Conservation (phyloP, 2,888 invertebrate species). For the Toxonevra muliebris region DNA sequence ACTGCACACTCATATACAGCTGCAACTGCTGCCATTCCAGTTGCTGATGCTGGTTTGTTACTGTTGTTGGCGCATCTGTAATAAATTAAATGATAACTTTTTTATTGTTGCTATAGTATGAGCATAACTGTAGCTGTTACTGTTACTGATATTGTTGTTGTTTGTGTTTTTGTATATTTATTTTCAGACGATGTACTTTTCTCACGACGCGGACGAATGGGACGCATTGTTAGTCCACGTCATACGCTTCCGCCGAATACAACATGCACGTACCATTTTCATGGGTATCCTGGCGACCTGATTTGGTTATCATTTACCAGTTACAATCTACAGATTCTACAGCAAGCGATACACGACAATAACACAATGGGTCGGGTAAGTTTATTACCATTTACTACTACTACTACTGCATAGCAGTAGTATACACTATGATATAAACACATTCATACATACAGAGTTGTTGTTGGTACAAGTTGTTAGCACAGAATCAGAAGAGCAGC, state of each 20-base stretch:
- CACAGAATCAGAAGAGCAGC: no score
- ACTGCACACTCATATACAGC: no score
- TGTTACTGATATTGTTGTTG: no score
- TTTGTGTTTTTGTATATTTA: no score
- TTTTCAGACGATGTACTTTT: constrained; percentile 65
- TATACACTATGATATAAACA: not conserved
- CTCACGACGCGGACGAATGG: constrained; percentile 74
- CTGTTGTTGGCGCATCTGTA: not conserved
- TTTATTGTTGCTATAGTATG: not conserved
- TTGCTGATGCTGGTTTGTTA: no score
- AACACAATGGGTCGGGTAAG: constrained; percentile 65
- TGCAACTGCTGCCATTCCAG: no score
- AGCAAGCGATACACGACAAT: constrained; percentile 70
- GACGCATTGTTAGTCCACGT: constrained; percentile 78
- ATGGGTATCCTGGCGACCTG: constrained; percentile 80
- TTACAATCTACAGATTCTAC: constrained; percentile 80
- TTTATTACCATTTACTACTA: constrained; percentile 30
- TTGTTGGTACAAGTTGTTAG: not conserved
- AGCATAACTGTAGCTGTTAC: not conserved
- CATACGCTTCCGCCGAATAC: constrained; percentile 88
- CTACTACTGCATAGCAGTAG: not conserved
- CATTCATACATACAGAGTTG: not conserved
- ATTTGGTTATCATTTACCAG: constrained; percentile 90
- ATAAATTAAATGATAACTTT: not conserved
- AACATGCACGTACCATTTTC: constrained; percentile 86